Conservation (phyloP, 2,797 vertebrate genomes). For the Rhynchonycteris naso region DNA sequence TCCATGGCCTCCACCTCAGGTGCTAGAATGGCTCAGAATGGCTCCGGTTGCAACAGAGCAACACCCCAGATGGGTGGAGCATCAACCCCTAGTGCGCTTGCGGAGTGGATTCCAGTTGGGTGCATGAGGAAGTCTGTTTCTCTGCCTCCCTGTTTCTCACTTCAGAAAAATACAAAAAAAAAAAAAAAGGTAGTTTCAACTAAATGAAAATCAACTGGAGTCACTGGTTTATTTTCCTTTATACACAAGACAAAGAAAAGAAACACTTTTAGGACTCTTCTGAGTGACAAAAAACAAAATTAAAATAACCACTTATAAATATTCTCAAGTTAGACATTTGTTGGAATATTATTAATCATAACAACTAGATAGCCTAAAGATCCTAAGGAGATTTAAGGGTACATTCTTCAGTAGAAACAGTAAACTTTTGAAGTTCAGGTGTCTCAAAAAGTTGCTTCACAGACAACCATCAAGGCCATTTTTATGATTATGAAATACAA, state of each 20-base stretch:
- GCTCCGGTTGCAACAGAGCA: too few relatives aligned
- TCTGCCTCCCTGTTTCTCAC: too few relatives aligned
- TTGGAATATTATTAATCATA: background rate
- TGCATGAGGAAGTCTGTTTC: too few relatives aligned
- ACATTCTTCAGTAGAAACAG: background rate
- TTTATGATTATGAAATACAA: slow-evolving; percentile 32
- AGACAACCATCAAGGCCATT: slow-evolving; percentile 17
- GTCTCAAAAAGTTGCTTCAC: slow-evolving; percentile 36
- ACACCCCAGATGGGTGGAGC: too few relatives aligned
- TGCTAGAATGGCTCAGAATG: too few relatives aligned
- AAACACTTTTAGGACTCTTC: slow-evolving; percentile 14
- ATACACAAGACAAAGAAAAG: background rate
- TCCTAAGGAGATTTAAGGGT: background rate
- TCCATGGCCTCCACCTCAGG: too few relatives aligned
- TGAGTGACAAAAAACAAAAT: background rate
- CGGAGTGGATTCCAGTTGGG: too few relatives aligned
- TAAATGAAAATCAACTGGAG: background rate
- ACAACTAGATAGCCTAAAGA: background rate
- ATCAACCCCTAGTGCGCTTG: too few relatives aligned
- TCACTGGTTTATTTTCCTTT: background rate
- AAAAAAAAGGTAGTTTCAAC: slow-evolving; percentile 7
- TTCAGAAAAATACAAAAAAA: background rate
- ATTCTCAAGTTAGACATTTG: background rate
- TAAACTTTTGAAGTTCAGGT: slow-evolving; percentile 14
- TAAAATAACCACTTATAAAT: background rate